Percentiles rank a stretch among this genome's conserved stretches.
Evolutionary conservation across 1,140 invertebrate species (phyloP).

Genomic region (Orius insidiosus): DNA sequence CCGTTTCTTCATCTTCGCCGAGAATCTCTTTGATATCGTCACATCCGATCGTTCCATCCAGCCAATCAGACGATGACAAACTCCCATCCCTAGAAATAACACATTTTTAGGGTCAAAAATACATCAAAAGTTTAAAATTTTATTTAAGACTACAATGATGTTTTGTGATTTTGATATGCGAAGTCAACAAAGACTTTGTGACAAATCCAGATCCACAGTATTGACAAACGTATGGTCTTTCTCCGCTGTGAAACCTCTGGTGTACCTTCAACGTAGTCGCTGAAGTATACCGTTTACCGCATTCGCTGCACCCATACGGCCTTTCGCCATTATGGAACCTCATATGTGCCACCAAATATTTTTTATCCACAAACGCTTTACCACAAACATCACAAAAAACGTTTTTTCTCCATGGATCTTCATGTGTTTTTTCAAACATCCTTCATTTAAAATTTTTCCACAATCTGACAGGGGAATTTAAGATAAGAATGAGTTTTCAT

Average conservation of each 20-base stretch:
- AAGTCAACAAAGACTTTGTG: slow-evolving; percentile 4
- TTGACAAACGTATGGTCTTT: slow-evolving; percentile 41
- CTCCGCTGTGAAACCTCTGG: slow-evolving; percentile 47
- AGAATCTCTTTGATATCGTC: too few relatives aligned
- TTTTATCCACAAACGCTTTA: slow-evolving; percentile 9
- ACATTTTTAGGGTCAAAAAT: slow-evolving; percentile 1
- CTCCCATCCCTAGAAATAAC: neutral
- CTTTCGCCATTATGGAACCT: slow-evolving; percentile 30
- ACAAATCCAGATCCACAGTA: slow-evolving; percentile 50
- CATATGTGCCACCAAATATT: slow-evolving; percentile 24
- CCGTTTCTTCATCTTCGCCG: too few relatives aligned
- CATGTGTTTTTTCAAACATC: slow-evolving; percentile 39
- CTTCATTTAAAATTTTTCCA: slow-evolving; percentile 51
- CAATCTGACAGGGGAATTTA: slow-evolving; percentile 48
- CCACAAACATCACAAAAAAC: slow-evolving; percentile 8
- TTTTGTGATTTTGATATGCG: slow-evolving; percentile 6
- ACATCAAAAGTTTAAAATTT: neutral
- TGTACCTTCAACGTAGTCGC: slow-evolving; percentile 55
- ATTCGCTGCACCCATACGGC: slow-evolving; percentile 30
- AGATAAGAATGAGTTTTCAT: slow-evolving; percentile 34
- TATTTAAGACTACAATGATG: neutral
- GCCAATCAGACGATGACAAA: too few relatives aligned
- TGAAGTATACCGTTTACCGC: slow-evolving; percentile 45
- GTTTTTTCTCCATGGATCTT: slow-evolving; percentile 11
- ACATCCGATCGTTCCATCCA: too few relatives aligned